Conservation (phyloP, 2,888 invertebrate genomes). For the Macropis europaea region DNA sequence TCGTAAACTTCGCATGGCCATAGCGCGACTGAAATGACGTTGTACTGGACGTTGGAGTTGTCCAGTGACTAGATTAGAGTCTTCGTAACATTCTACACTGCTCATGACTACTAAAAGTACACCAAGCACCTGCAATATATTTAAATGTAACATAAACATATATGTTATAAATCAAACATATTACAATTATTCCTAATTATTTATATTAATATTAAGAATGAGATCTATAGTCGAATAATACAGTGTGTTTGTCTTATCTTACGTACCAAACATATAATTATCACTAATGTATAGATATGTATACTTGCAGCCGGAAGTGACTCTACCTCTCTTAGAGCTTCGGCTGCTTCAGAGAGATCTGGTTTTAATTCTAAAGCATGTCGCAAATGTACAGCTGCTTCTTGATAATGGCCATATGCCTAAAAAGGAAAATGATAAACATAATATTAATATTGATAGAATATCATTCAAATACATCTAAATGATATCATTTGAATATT, state of each 20-base stretch:
- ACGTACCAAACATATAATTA: slow-evolving; percentile 91
- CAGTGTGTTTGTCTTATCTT: slow-evolving; percentile 13
- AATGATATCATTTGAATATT: not conserved
- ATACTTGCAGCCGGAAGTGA: slow-evolving; percentile 89
- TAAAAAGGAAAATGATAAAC: slow-evolving; percentile 45
- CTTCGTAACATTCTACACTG: slow-evolving; percentile 80
- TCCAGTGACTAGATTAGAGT: slow-evolving; percentile 72
- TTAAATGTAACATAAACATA: not conserved
- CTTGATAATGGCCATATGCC: slow-evolving; percentile 93
- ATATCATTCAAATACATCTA: not conserved
- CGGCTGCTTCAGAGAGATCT: slow-evolving; percentile 90
- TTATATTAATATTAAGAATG: not conserved
- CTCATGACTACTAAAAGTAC: slow-evolving; percentile 92
- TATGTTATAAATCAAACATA: not conserved
- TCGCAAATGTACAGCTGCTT: slow-evolving; percentile 90
- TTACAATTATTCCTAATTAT: not conserved
- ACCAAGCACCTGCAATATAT: slow-evolving; percentile 85
- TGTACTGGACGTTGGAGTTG: slow-evolving; percentile 81
- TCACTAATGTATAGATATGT: slow-evolving; percentile 92
- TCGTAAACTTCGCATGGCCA: slow-evolving; percentile 92
- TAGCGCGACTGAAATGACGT: slow-evolving; percentile 92
- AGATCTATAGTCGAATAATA: not conserved
- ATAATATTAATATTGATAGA: not conserved
- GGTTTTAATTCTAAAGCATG: slow-evolving; percentile 92
- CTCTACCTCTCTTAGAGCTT: slow-evolving; percentile 91